These are phyloP conservation scores for Ectemnius continuus DNA, from an alignment of 2,888 invertebrate genomes.

Conservation along the genomic window DNA sequence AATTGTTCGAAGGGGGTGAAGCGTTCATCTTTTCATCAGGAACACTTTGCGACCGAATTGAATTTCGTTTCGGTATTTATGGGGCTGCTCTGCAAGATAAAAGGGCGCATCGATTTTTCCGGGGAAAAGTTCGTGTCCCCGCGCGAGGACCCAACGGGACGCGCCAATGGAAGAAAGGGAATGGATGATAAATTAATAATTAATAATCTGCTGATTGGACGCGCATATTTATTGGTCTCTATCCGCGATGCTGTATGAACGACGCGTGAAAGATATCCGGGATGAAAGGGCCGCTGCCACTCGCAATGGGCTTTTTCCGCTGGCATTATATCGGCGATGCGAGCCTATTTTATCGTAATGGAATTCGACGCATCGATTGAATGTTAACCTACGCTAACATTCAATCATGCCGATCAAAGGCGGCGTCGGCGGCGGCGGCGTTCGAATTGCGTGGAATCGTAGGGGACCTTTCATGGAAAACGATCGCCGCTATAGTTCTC, in stretches of 20 bases:
- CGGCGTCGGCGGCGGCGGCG: background rate
- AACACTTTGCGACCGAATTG: conserved; percentile 5
- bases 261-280: background rate
- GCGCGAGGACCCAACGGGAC: background rate
- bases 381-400: background rate
- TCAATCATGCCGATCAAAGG: background rate
- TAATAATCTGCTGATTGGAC: background rate
- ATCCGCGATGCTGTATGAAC: background rate
- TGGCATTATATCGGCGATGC: background rate
- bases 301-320: background rate
- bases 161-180: background rate
- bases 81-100: background rate
- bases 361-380: too few relatives aligned
- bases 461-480: background rate
- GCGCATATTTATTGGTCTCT: background rate
- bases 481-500: background rate
- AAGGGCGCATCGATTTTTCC: background rate
- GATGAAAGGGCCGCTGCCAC: background rate
- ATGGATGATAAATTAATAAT: background rate
- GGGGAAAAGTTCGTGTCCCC: background rate
- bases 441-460: background rate
- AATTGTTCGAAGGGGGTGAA: conserved; percentile 2
- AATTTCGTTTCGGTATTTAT: conserved; percentile 3
- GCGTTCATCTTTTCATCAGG: conserved; percentile 11
- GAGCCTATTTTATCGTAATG: background rate